Base-by-base conservation (phyloP, 2,797 vertebrate genomes). In the Scyliorhinus canicula region DNA sequence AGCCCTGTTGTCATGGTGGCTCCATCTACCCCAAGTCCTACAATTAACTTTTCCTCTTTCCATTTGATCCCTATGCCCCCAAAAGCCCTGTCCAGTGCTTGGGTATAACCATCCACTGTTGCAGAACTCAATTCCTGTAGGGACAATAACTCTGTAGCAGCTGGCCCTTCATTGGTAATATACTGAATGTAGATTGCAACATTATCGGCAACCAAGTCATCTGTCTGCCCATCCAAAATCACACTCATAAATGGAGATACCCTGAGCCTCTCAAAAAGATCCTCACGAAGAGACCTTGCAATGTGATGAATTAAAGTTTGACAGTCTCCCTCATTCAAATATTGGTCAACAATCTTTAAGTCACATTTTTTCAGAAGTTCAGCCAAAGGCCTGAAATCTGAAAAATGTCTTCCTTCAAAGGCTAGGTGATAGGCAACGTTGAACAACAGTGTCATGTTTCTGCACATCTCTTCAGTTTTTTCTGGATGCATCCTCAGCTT, bases 391-490 rank as follows among this genome's bases (percentile, higher is more conserved):
- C 99, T 97, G 95, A 99, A 98, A 96, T 99, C 98, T 0, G 98
- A 98, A 97, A 98, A 99, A 44, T 98, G 98, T 95, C 98, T 97
- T 26, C 99, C 99, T 97, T 99, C 99, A 4, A 98, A 96, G 9
- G 98, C 98, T 97, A 99, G 96, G 96, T 99, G 99, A 96, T 99
- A 99, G 63, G 99, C 99, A 0, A 98, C 98, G 0, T 99, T 99
- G 97, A 99, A 98, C 95, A 99, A 98, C 86, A 99, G 96, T 82
- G 98, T 98, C 99, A 99, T 99, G 96, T 98, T 99, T 95, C 98
- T 98, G 95, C 99, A 99, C 99, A 99, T 99, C 96, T 99, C 99
- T 96, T 99, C 99, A 0, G 99, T 99, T 97, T 99, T 99, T 96
- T 99, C 99, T 0, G 99, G 99, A 96, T 99, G 99, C 99, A 99